phyloP scores from a whole-genome alignment of 2,113 vertebrate species.

The Podiceps cristatus region DNA sequence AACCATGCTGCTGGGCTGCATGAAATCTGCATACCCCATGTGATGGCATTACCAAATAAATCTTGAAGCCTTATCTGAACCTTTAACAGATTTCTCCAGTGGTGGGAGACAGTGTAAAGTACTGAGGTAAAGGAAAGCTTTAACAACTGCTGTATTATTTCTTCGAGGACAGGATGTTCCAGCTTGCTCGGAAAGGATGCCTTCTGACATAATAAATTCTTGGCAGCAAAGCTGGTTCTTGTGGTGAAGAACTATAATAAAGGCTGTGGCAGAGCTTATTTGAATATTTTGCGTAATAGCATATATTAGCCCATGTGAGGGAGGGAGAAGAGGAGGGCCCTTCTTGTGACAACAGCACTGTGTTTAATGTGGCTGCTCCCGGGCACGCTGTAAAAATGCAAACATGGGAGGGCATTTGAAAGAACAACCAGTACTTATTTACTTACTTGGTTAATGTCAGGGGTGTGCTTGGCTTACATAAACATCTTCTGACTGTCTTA shows the following conservation, averaged over 20 bases:
- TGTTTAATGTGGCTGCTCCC: not conserved
- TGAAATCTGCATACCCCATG: not conserved
- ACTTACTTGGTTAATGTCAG: slow-evolving; percentile 18
- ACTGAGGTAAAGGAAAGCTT: not conserved
- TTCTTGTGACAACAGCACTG: not conserved
- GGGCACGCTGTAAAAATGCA: not conserved
- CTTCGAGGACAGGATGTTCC: not conserved
- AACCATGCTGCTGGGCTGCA: not conserved
- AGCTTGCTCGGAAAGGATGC: not conserved
- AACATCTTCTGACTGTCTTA: not conserved
- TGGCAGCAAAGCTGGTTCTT: not conserved
- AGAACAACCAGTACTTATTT: slow-evolving; percentile 21
- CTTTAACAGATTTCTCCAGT: not conserved
- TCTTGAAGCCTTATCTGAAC: not conserved
- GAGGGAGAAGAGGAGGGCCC: not conserved
- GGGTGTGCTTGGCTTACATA: not conserved
- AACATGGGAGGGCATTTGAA: not conserved
- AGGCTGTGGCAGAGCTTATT: not conserved
- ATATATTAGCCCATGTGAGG: not conserved
- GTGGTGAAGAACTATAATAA: not conserved
- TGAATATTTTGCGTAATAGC: not conserved
- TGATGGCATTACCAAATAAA: not conserved
- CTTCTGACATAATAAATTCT: slow-evolving; percentile 6
- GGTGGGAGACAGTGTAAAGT: not conserved
- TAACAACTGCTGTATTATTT: not conserved